Evolutionary conservation across 2,113 vertebrate species (phyloP), one percentile per base, ranked within the genome.

Genomic region (Mandrillus leucophaeus): DNA sequence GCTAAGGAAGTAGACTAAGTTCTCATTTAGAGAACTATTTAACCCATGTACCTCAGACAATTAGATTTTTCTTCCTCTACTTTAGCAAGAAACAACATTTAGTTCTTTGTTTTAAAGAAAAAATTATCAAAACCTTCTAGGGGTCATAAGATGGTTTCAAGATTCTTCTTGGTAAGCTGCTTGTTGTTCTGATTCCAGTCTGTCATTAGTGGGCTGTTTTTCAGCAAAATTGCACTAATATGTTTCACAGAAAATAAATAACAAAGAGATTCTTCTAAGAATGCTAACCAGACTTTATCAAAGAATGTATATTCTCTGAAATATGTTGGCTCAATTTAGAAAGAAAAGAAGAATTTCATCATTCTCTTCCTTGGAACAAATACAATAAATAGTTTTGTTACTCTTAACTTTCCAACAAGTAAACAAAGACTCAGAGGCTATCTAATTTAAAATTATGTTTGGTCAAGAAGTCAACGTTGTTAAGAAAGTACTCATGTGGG

Each of bases 301-400:
- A 92, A 93, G 75, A 79, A 83, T 68, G 68, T 5, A 48, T 48
- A 82, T n/a, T 43, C 86, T 91, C 78, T 96, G 70, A 93, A 96
- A 88, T 81, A 90, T 35, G 6, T 86, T 96, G 92, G 68, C 92
- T 96, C 32, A 40, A 70, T 68, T 90, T 93, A 75, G n/a, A 83
- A 75, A 84, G 61, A 93, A 96, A 87, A 96, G 20, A 88, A 87
- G 43, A n/a, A 90, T 95, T 80, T 84, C 52, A 89, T 93, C 68
- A 87, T 95, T 79, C 87, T 96, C 48, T 93, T 82, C 55, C 50
- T 95, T 81, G 86, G 85, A 96, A 90, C 23, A 86, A 91, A 48
- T n/a, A 48, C 59, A 91, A 73, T 48, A 82, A 92, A 96, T 92
- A 55, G 3, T 80, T 93, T 93, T 92, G n/a, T 76, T 93, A 95